Base-by-base conservation (phyloP, 2,797 vertebrate genomes). In the Spheniscus humboldti region DNA sequence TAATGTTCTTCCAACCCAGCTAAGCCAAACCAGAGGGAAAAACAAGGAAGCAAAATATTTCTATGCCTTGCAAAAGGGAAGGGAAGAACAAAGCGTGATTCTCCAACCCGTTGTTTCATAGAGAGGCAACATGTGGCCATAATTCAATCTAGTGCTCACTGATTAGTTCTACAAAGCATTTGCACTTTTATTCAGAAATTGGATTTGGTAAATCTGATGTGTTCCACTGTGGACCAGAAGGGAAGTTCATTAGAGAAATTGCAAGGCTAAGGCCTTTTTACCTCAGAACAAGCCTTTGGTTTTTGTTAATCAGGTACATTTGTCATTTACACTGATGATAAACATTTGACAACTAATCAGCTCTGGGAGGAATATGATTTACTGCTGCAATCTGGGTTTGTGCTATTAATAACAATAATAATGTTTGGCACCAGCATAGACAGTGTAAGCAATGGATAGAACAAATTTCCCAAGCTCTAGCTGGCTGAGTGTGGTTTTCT, bases 261-360 rank as follows among this genome's bases (percentile, higher is more conserved):
- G 57, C 72, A 73, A 72, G 48, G 41, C 69, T 88, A 64, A 88
- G 55, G 73, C 45, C 60, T 86, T 91, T 94, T 88, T 45, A 69
- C 63, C 67, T 94, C 63, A 77, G 41, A 88, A 88, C 68, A 76
- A 78, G 47, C 19, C 66, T 95, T 94, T 88, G 83, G 73, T 55
- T 87, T 96, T 86, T 86, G 48, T 89, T 95, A 90, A 87, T 96
- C 83, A 92, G 90, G 47, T 93, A n/a, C 88, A 83, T 96, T 90
- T 55, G 35, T 97, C 74, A 92, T 96, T 88, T 88, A 80, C 35
- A 55, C 33, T 59, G 50, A 75, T 93, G 86, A 85, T 92, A 91
- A 93, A 87, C 77, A 85, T 93, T 87, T 95, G 91, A 94, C 71
- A 89, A 92, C n/a, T 93, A 93, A 91, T 93, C 74, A 78, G 68